Evolutionary conservation across 1,140 invertebrate genomes (phyloP).

Genomic region (Dreissena rostriformis): DNA sequence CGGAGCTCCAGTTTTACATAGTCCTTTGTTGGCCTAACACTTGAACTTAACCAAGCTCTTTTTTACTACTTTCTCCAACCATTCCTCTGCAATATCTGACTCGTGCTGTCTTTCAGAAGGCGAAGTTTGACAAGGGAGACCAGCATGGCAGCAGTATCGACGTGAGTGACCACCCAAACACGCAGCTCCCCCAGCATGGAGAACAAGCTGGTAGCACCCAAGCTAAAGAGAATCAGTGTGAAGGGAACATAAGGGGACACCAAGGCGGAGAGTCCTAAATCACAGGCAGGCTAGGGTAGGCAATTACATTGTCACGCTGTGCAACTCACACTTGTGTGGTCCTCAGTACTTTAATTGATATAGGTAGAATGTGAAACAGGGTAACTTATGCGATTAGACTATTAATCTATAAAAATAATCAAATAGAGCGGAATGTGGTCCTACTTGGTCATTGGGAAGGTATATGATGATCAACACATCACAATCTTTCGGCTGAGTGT

Average conservation of each 20-base stretch:
- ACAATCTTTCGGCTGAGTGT: too few species aligned
- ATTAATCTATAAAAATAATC: too few species aligned
- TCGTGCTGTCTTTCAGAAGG: slow-evolving; percentile 15
- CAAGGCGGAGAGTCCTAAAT: slow-evolving; percentile 69
- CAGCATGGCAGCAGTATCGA: slow-evolving; percentile 83
- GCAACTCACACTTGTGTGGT: too few species aligned
- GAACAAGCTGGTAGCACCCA: slow-evolving; percentile 75
- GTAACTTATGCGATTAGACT: too few species aligned
- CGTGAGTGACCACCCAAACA: slow-evolving; percentile 82
- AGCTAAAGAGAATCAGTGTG: slow-evolving; percentile 59
- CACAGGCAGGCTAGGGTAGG: slow-evolving; percentile 75
- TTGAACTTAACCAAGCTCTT: background rate
- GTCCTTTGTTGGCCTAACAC: too few species aligned
- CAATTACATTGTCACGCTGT: too few species aligned
- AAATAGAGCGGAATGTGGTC: too few species aligned
- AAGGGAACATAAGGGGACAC: slow-evolving; percentile 40
- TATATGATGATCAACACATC: too few species aligned
- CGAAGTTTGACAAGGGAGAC: slow-evolving; percentile 78
- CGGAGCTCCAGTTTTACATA: too few species aligned
- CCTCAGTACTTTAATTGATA: too few species aligned
- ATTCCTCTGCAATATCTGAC: background rate
- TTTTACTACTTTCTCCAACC: background rate
- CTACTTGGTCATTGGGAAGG: too few species aligned
- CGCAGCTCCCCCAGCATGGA: slow-evolving; percentile 82
- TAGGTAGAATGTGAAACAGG: too few species aligned